A percentile compares a stretch with the other conserved stretches of the same genome.
Conservation (phyloP, 2,797 vertebrate genomes). For the Poecilia picta region DNA sequence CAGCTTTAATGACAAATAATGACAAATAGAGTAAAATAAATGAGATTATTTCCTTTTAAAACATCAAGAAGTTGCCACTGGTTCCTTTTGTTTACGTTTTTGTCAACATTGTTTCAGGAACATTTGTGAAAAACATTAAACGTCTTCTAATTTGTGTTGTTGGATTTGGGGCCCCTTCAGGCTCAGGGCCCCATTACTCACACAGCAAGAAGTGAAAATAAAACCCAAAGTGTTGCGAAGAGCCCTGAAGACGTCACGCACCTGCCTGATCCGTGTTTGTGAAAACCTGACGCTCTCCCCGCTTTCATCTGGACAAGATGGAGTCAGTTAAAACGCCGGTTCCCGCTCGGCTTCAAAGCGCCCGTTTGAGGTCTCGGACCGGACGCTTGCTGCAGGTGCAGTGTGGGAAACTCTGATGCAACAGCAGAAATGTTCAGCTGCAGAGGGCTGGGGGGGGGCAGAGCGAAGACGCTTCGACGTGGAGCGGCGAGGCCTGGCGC, state of each 20-base stretch:
- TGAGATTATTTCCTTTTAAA: not conserved
- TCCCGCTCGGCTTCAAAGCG: constrained; percentile 68
- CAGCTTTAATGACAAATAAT: too few relatives aligned
- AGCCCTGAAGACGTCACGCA: constrained; percentile 17
- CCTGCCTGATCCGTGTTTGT: constrained; percentile 52
- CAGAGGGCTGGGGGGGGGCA: not conserved
- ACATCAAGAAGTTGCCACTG: not conserved
- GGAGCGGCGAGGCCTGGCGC: constrained; percentile 19
- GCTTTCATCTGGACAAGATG: constrained; percentile 64
- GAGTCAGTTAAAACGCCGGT: constrained; percentile 54
- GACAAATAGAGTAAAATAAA: too few relatives aligned
- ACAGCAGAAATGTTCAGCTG: constrained; percentile 64
- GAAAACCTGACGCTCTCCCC: constrained; percentile 27
- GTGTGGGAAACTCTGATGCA: constrained; percentile 77
- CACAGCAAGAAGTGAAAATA: constrained; percentile 28
- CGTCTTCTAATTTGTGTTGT: constrained; percentile 13
- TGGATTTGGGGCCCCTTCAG: not conserved
- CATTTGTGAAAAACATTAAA: not conserved
- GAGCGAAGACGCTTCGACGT: constrained; percentile 44
- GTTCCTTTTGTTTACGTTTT: not conserved
- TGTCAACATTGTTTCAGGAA: not conserved
- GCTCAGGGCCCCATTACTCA: constrained; percentile 14
- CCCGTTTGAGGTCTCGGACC: constrained; percentile 50
- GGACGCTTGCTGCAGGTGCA: constrained; percentile 70
- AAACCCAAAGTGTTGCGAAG: constrained; percentile 35